phyloP scores from a whole-genome alignment of 2,113 vertebrate genomes.

The Aspidoscelis tigris region DNA sequence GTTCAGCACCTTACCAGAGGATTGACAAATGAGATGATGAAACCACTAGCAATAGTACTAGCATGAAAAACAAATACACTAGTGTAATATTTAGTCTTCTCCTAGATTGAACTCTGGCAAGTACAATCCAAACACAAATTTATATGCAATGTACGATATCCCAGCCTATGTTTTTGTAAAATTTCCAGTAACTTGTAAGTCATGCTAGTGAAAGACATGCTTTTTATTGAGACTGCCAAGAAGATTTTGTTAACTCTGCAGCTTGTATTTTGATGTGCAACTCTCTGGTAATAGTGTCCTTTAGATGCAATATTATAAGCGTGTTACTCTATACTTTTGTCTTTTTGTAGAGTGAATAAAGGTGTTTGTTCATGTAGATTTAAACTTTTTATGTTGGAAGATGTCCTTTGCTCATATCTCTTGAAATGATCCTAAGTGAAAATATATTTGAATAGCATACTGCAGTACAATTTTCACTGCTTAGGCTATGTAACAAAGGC shows the following conservation, averaged over 20 bases:
- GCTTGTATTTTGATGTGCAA: neutral
- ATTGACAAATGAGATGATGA: slow-evolving; percentile 37
- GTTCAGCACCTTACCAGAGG: neutral
- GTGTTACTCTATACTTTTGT: neutral
- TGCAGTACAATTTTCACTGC: neutral
- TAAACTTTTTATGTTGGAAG: neutral
- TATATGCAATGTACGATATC: neutral
- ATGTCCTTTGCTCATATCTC: neutral
- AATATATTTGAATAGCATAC: neutral
- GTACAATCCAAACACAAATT: neutral
- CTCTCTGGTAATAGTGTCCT: neutral
- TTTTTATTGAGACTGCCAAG: neutral
- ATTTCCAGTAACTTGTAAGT: slow-evolving; percentile 12
- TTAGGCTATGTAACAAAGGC: neutral
- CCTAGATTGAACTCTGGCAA: neutral
- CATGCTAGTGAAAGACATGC: neutral
- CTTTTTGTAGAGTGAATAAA: neutral
- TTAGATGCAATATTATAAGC: neutral
- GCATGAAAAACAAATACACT: neutral
- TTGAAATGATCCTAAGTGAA: neutral
- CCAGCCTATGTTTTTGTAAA: neutral
- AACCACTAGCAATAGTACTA: neutral
- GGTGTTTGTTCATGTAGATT: neutral
- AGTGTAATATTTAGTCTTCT: neutral
- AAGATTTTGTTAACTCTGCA: neutral